These are phyloP conservation scores for Drosophila elegans DNA, from an alignment of 1,140 invertebrate genomes.

Conservation along the genomic window DNA sequence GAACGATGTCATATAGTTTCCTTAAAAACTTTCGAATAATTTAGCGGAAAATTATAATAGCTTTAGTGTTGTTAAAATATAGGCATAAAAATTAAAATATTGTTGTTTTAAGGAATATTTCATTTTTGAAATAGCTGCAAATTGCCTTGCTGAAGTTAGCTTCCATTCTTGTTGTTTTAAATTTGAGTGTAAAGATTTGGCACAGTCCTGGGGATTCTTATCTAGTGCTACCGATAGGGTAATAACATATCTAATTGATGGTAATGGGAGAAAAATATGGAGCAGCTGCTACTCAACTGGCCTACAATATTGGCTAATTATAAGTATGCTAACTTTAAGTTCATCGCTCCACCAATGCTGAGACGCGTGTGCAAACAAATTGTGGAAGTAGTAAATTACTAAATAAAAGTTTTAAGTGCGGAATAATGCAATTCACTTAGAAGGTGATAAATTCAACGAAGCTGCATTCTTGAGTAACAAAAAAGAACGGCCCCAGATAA, in stretches of 20 bases:
- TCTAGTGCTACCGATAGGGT: background rate
- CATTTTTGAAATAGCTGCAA: too few relatives aligned
- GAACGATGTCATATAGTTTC: too few relatives aligned
- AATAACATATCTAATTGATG: constrained; percentile 11
- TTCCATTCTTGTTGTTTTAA: too few relatives aligned
- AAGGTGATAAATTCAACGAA: background rate
- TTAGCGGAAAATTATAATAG: too few relatives aligned
- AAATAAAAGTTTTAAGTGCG: background rate
- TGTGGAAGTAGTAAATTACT: background rate
- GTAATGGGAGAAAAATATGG: constrained; percentile 3
- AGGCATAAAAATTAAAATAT: too few relatives aligned
- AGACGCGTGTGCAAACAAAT: background rate
- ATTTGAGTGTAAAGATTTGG: constrained; percentile 15
- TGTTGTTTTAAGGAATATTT: too few relatives aligned
- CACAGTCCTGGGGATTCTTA: constrained; percentile 2
- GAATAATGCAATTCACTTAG: constrained; percentile 6
- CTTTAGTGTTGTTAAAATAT: too few relatives aligned
- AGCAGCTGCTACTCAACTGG: background rate
- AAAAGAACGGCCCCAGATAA: too few relatives aligned
- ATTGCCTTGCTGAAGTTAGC: too few relatives aligned
- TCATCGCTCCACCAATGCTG: background rate
- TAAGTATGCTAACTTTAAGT: background rate
- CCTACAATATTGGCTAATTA: background rate
- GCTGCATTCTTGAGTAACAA: background rate
- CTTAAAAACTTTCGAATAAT: too few relatives aligned